These are phyloP conservation scores for Leptonema lineaticorne DNA, from an alignment of 1,140 invertebrate genomes.

Conservation along the genomic window DNA sequence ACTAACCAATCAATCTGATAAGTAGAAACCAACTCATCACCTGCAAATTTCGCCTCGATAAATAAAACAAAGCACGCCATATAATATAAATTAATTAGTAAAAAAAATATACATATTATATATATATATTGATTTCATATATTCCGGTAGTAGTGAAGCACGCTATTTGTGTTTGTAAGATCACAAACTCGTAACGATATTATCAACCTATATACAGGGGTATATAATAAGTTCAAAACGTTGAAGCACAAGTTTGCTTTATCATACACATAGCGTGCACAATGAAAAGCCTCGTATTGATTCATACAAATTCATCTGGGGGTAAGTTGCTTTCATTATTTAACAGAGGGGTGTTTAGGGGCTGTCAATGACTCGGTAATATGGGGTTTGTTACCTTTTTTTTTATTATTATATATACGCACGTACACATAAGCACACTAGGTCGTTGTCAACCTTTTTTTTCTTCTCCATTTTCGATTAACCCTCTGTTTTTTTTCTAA, in stretches of 20 bases:
- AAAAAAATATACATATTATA: too few species aligned
- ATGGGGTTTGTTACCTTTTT: constrained; percentile 28
- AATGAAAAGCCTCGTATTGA: constrained; percentile 20
- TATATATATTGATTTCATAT: too few species aligned
- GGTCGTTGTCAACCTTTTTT: constrained; percentile 14
- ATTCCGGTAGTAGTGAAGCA: too few species aligned
- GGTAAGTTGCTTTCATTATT: constrained; percentile 27
- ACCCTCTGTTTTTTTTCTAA: too few species aligned
- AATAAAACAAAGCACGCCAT: too few species aligned
- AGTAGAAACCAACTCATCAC: too few species aligned
- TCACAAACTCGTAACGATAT: neutral
- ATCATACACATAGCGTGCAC: neutral
- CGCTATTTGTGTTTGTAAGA: too few species aligned
- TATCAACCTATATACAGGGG: too few species aligned
- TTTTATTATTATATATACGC: too few species aligned
- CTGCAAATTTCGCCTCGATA: too few species aligned
- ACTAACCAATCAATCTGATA: too few species aligned
- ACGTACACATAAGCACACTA: neutral
- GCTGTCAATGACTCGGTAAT: constrained; percentile 30
- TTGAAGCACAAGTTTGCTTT: neutral
- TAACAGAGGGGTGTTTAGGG: constrained; percentile 29
- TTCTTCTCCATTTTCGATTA: neutral
- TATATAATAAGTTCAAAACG: constrained; percentile 19
- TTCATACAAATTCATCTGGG: constrained; percentile 29
- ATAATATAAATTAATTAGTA: too few species aligned